Evolutionary conservation across 2,113 vertebrate species (phyloP), one percentile per base, ranked within the genome.

Genomic region (Coturnix japonica): DNA sequence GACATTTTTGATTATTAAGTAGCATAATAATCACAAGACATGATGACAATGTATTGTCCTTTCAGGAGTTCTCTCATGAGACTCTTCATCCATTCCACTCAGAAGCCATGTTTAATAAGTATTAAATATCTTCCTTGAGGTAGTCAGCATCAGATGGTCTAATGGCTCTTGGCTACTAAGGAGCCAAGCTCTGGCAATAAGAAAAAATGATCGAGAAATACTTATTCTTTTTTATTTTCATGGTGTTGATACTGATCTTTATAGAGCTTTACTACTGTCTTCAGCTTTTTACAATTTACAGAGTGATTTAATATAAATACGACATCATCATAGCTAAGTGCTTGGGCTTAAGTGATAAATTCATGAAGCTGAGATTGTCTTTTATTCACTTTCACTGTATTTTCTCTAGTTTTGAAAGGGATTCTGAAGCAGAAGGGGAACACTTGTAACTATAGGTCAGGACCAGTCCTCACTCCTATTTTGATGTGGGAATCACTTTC

Each of bases 361-460:
- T 41, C 8, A 63, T 69, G 28, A 81, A 86, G 41, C 16, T 73
- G 71, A 78, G 41, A 44, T 49, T 66, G 13, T 51, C 41, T 91
- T 86, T 73, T 90, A 59, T 47, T 85, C 74, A 54, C 53, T 14
- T 7, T 85, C 70, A 49, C 49, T 14, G 8, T 35, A 37, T 37
- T 75, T 17, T 87, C 46, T n/a, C 41, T 49, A 63, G 67, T 37
- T 82, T 70, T 67, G 75, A 46, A 19, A 2, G 28, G 57, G 80
- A 86, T 28, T 47, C 44, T 1, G 0, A 63, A 85, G 37, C 80
- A 69, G 53, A 26, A 12, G 80, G 77, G 21, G 74, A 44, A 8
- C 41, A 54, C 89, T 60, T 70, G 30, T 51, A 70, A 37, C 41
- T 70, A 87, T 90, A 92, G 93, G 96, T 86, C 86, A 87, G 1